These are phyloP conservation scores for Drosophila nr. perissopoda DNA, from an alignment of 2,888 invertebrate species.

Conservation along the genomic window DNA sequence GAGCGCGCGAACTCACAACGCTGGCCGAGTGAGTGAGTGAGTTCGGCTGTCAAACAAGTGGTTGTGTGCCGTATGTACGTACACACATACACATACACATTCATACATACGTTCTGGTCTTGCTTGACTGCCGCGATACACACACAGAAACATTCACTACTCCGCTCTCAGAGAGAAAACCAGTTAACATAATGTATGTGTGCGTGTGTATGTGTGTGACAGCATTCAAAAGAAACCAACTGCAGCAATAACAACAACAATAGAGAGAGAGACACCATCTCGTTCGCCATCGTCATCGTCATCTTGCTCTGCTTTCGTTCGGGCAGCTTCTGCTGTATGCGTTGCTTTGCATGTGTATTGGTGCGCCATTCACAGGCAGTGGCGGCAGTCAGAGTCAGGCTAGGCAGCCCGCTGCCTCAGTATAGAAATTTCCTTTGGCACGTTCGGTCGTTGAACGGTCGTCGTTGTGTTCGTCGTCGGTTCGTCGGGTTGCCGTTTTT, in stretches of 20 bases:
- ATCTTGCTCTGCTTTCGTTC: conserved; percentile 77
- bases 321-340: conserved; percentile 61
- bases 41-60: conserved; percentile 70
- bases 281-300: conserved; percentile 49
- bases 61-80: conserved; percentile 49
- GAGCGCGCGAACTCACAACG: conserved; percentile 19
- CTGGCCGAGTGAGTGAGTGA: not conserved
- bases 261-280: conserved; percentile 17
- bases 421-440: conserved; percentile 82
- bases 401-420: conserved; percentile 53
- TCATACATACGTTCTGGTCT: conserved; percentile 43
- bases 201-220: conserved; percentile 30
- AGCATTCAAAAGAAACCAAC: conserved; percentile 57
- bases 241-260: conserved; percentile 40
- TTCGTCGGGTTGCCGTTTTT: conserved; percentile 43
- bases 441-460: conserved; percentile 60
- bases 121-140: conserved; percentile 50
- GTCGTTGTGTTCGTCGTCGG: conserved; percentile 32
- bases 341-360: conserved; percentile 27
- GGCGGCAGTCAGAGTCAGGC: conserved; percentile 54
- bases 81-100: conserved; percentile 3
- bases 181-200: conserved; percentile 42
- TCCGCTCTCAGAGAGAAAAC: conserved; percentile 52
- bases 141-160: conserved; percentile 29
- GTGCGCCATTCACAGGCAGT: conserved; percentile 39